Conservation (phyloP, 2,113 vertebrate species). For the Rhinoptilus africanus region DNA sequence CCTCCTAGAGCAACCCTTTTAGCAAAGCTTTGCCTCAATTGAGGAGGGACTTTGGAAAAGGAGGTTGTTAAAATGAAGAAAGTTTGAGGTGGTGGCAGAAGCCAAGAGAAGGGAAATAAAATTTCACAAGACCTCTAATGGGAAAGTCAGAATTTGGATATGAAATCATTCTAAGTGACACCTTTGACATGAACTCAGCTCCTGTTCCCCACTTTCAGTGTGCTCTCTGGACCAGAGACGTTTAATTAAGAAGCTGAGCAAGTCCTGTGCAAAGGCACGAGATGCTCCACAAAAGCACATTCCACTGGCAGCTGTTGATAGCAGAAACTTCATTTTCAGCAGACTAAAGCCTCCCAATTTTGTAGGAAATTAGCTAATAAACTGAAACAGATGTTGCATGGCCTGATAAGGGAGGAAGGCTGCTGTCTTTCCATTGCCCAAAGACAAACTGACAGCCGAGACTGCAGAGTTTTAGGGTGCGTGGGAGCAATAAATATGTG, state of each 20-base stretch:
- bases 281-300: not conserved
- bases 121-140: not conserved
- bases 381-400: conserved; percentile 29
- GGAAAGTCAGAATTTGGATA: not conserved
- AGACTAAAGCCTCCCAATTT: not conserved
- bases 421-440: not conserved
- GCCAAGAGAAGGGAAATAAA: not conserved
- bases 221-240: not conserved
- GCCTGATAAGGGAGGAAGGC: not conserved
- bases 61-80: not conserved
- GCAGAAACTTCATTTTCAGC: conserved; percentile 7
- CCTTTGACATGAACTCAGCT: not conserved
- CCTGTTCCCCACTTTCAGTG: not conserved
- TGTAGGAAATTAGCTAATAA: conserved; percentile 30
- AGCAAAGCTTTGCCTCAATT: not conserved
- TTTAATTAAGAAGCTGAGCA: conserved; percentile 23
- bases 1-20: not conserved
- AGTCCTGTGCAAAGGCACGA: not conserved
- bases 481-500: not conserved
- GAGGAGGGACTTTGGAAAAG: conserved; percentile 17
- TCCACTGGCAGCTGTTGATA: conserved; percentile 20
- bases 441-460: not conserved
- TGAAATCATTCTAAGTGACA: not conserved
- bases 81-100: not conserved
- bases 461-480: not conserved